Conservation (phyloP, 2,113 vertebrate species). For the Artemisiospiza belli region DNA sequence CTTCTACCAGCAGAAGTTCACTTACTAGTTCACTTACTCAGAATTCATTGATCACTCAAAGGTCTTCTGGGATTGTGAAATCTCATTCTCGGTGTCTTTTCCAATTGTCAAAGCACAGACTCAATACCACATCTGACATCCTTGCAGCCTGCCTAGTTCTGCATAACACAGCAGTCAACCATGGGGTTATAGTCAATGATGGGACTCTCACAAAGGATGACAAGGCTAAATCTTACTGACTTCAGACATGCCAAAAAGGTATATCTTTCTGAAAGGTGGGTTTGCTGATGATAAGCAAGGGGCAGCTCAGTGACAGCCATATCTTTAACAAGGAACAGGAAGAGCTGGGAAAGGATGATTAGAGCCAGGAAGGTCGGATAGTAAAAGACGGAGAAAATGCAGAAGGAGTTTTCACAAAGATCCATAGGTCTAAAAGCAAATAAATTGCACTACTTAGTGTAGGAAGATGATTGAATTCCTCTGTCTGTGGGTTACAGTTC, state of each 20-base stretch:
- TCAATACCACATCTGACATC: conserved; percentile 9
- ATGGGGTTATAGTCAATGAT: conserved; percentile 37
- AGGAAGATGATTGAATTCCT: neutral
- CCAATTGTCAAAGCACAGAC: conserved; percentile 43
- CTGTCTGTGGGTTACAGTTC: neutral
- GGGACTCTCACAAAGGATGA: conserved; percentile 36
- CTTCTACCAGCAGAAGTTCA: conserved; percentile 48
- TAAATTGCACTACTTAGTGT: neutral
- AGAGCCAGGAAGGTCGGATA: accelerated
- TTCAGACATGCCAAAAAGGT: conserved; percentile 14
- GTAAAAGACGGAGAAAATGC: neutral
- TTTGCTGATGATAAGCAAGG: conserved; percentile 8
- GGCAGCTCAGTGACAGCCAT: neutral
- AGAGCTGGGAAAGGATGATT: neutral
- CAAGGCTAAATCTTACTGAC: conserved; percentile 46
- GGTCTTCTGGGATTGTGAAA: conserved; percentile 53
- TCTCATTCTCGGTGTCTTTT: conserved; percentile 31
- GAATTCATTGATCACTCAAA: conserved; percentile 49
- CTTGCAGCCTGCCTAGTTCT: conserved; percentile 7
- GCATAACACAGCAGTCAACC: conserved; percentile 30
- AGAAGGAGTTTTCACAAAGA: neutral
- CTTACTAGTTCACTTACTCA: conserved; percentile 55
- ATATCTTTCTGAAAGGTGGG: conserved; percentile 20
- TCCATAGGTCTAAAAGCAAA: neutral
- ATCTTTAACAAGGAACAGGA: conserved; percentile 9